Evolutionary conservation across 2,113 vertebrate species (phyloP), one percentile per base, ranked within the genome.

Genomic region (Labeo rohita): DNA sequence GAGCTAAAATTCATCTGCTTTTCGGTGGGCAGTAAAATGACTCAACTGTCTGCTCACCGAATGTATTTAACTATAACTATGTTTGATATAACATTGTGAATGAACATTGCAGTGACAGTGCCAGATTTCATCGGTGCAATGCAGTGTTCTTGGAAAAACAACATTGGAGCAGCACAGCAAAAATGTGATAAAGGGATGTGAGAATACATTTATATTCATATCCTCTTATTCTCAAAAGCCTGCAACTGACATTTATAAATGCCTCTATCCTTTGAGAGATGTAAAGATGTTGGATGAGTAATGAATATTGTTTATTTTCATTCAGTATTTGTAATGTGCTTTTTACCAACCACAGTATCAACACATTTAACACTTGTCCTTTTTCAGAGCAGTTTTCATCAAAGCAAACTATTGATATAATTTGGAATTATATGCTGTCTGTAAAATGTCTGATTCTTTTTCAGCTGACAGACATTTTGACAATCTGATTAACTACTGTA

Each of bases 191-290:
- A 49, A 80, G 13, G n/a, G 59, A 15, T 65, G n/a, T 49, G 78
- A 47, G 56, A 65, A 49, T 80, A n/a, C 43, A 80, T 66, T 80
- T n/a, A 66, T 66, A 49, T 65, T 45, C 59, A 80, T 23, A 28
- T 80, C 12, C n/a, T 65, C 49, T 65, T 63, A 65, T 65, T 65
- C 21, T 65, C 39, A 63, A 80, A 80, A 80, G 78, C 56, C 6
- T 45, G 77, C 54, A 0, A 21, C 18, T 80, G 77, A 23, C 77
- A 63, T 45, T 80, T 80, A 80, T 45, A 63, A 80, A 80, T n/a
- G 77, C 39, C 77, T 80, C 21, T 80, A 13, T 80, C 21, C 59
- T 2, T 4, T 61, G 76, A 79, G 36, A 61, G 56, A 13, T 45
- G 59, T 2, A n/a, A 80, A 45, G 21, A 61, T 80, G 56, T 80